Percentiles rank a stretch among this genome's conserved stretches.
Evolutionary conservation across 2,113 vertebrate genomes (phyloP).

Genomic region (Engystomops pustulosus): DNA sequence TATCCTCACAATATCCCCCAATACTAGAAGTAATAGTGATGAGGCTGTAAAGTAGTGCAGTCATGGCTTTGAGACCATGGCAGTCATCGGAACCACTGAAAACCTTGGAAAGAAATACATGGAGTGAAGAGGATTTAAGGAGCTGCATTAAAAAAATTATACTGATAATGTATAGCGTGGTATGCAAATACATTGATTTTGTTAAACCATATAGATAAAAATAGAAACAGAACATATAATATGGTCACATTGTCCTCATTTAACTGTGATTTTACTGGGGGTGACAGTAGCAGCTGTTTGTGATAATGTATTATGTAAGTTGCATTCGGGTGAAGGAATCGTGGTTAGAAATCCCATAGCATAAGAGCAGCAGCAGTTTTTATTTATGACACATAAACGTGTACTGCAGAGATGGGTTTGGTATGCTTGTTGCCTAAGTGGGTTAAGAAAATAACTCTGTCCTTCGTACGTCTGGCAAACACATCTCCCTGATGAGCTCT

Average conservation of each 20-base stretch:
- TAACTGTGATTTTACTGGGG: constrained; percentile 9
- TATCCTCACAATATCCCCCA: too few relatives aligned
- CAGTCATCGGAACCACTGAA: too few relatives aligned
- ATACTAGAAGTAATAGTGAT: too few relatives aligned
- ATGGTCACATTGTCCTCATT: not conserved
- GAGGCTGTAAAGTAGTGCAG: too few relatives aligned
- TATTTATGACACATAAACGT: not conserved
- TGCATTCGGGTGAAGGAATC: not conserved
- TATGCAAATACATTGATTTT: too few relatives aligned
- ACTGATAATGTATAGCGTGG: too few relatives aligned
- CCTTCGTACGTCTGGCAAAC: constrained; percentile 53
- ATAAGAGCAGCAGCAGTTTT: not conserved
- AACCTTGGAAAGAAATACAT: too few relatives aligned
- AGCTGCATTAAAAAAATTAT: too few relatives aligned
- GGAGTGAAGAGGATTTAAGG: too few relatives aligned
- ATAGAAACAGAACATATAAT: not conserved
- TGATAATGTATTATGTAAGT: not conserved
- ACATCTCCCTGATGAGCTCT: constrained; percentile 53
- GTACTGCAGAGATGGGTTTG: too few relatives aligned
- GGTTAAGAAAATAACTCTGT: constrained; percentile 51
- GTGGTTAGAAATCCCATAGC: not conserved
- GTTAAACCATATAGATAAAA: not conserved
- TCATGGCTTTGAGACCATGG: too few relatives aligned
- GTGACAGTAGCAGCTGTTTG: not conserved
- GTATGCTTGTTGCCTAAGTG: constrained; percentile 1